Base-by-base conservation (phyloP, 2,113 vertebrate species). In the Setophaga kirtlandii region DNA sequence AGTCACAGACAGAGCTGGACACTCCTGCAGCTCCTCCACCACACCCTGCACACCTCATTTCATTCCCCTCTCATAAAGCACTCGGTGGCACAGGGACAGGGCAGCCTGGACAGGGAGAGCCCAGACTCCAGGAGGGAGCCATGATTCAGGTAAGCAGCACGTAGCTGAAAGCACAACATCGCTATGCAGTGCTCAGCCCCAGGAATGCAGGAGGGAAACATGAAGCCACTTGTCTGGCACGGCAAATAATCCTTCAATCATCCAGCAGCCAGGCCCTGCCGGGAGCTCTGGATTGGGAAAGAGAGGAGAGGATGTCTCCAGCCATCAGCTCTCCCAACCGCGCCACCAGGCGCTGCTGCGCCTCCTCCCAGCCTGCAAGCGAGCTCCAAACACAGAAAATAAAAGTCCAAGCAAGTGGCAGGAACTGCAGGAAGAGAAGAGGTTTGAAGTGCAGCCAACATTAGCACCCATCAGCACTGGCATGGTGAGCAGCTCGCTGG, bases 191-290 rank as follows among this genome's bases (percentile, higher is more conserved):
- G 69, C 80, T 93, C 80, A 86, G 73, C 50, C 37, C 2, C 78
- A 95, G 89, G 94, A 96, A 96, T 94, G 92, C 90, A 68, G 83
- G 17, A 90, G 65, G 88, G 20, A 95, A 95, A 96, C 96, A 95
- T 91, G 93, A 97, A 95, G 95, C 56, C 89, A 96, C 96, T 96
- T 95, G 96, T 88, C 96, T 94, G 67, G 75, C 59, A 95, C 73
- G 23, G 84, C 21, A 49, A 94, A 79, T 27, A 93, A 83, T 35
- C 74, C 83, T 91, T 94, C 94, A 96, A 49, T 95, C 94, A 96
- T 86, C 90, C 1, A 50, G 49, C 49, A 50, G 9, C 64, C 89
- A 81, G 87, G 93, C 79, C 76, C 83, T 62, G 83, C 73, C 0
- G 5, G 41, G 47, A 93, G 44, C 71, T 68, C 63, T 4, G 31